Conservation (phyloP, 2,888 invertebrate genomes). For the Agapostemon virescens region DNA sequence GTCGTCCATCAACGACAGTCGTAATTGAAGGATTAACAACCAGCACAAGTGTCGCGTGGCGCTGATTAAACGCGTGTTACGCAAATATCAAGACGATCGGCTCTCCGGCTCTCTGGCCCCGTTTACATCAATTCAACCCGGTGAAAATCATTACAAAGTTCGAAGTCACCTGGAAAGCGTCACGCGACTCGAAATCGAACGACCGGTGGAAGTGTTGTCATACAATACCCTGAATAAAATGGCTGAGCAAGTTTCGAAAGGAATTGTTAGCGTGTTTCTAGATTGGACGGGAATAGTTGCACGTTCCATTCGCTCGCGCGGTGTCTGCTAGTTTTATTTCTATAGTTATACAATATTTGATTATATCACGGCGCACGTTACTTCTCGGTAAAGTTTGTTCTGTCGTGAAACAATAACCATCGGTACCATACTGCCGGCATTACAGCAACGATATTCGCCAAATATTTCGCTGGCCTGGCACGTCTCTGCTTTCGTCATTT, state of each 20-base stretch:
- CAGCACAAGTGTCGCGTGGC: not conserved
- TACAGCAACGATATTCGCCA: not conserved
- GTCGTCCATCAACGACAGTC: not conserved
- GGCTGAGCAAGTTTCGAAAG: constrained; percentile 6
- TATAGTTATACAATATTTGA: not conserved
- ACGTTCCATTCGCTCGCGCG: not conserved
- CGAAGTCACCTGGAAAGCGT: not conserved
- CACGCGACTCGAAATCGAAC: constrained; percentile 3
- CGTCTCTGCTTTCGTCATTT: not conserved
- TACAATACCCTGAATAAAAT: constrained; percentile 13
- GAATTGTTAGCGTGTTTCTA: constrained; percentile 10
- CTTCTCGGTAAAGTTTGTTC: not conserved
- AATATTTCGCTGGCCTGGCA: not conserved
- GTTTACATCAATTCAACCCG: not conserved
- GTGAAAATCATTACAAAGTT: constrained; percentile 6
- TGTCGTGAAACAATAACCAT: not conserved
- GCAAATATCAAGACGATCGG: constrained; percentile 3
- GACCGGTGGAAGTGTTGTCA: not conserved
- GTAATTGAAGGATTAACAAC: not conserved
- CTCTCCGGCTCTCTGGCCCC: not conserved
- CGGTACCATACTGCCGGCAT: not conserved
- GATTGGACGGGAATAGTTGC: constrained; percentile 10
- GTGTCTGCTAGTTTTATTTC: constrained; percentile 9
- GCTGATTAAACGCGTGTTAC: not conserved
- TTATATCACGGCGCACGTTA: not conserved